Evolutionary conservation across 2,797 vertebrate species (phyloP).

Genomic region (Amniataba percoides): DNA sequence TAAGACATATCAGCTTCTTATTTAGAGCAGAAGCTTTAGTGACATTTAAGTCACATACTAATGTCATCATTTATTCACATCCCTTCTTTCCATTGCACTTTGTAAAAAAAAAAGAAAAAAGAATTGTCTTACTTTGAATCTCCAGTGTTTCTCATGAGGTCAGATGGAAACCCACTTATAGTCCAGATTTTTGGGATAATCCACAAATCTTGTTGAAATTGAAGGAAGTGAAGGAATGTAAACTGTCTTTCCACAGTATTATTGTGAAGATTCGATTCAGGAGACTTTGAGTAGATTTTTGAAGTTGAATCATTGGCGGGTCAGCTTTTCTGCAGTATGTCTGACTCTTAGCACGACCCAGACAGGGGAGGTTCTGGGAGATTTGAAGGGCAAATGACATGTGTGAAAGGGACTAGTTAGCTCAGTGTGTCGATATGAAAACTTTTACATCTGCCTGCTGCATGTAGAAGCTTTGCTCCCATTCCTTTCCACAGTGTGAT

Average conservation of each 20-base stretch:
- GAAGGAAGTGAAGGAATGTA: too few relatives aligned
- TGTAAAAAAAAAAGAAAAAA: neutral
- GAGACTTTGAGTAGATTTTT: too few relatives aligned
- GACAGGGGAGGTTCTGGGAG: neutral
- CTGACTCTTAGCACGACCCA: neutral
- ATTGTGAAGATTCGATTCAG: too few relatives aligned
- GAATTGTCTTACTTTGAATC: neutral
- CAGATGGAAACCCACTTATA: neutral
- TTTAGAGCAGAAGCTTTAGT: too few relatives aligned
- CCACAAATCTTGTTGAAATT: neutral
- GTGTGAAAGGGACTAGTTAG: constrained; percentile 15
- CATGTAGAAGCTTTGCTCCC: constrained; percentile 37
- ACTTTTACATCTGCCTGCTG: constrained; percentile 14
- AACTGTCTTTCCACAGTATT: too few relatives aligned
- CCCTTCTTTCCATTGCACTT: neutral
- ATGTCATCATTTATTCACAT: too few relatives aligned
- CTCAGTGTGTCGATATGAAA: neutral
- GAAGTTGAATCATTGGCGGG: neutral
- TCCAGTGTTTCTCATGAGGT: neutral
- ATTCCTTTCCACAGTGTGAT: constrained; percentile 27
- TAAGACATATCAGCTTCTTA: neutral
- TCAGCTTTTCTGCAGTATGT: neutral
- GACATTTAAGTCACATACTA: too few relatives aligned
- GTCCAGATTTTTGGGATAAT: neutral
- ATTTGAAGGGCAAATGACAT: neutral